Percentiles rank a stretch among this genome's conserved stretches.
These are phyloP conservation scores for Psittacara wagleri DNA, from an alignment of 2,113 vertebrate species.

Conservation along the genomic window DNA sequence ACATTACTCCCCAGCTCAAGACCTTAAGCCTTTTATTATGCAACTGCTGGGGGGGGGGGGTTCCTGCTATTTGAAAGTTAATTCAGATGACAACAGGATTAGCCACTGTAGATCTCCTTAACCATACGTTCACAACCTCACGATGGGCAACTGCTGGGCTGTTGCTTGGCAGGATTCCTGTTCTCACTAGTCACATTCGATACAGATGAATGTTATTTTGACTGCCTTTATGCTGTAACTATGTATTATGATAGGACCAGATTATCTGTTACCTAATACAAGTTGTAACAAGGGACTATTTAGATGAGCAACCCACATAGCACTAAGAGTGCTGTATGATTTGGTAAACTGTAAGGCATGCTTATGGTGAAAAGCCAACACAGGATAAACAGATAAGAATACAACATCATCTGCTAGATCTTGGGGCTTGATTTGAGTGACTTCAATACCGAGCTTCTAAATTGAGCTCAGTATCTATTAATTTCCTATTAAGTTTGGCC, in stretches of 20 bases:
- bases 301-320: not conserved
- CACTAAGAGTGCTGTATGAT: not conserved
- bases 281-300: not conserved
- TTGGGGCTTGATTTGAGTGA: not conserved
- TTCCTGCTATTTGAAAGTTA: conserved; percentile 47
- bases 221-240: not conserved
- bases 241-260: not conserved
- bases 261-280: not conserved
- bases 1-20: conserved; percentile 1
- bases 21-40: conserved; percentile 15
- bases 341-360: not conserved
- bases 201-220: not conserved
- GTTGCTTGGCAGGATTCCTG: conserved; percentile 44
- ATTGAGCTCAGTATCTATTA: not conserved
- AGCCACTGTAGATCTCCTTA: conserved; percentile 62
- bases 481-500: not conserved
- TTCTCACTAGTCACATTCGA: conserved; percentile 32
- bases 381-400: not conserved
- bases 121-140: not conserved
- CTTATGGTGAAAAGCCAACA: not conserved
- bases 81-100: conserved; percentile 73
- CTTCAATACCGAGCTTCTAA: not conserved
- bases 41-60: not conserved
- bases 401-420: not conserved
- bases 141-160: conserved; percentile 6